These are phyloP conservation scores for Copsychus sechellarum DNA, from an alignment of 2,113 vertebrate genomes.

Conservation along the genomic window DNA sequence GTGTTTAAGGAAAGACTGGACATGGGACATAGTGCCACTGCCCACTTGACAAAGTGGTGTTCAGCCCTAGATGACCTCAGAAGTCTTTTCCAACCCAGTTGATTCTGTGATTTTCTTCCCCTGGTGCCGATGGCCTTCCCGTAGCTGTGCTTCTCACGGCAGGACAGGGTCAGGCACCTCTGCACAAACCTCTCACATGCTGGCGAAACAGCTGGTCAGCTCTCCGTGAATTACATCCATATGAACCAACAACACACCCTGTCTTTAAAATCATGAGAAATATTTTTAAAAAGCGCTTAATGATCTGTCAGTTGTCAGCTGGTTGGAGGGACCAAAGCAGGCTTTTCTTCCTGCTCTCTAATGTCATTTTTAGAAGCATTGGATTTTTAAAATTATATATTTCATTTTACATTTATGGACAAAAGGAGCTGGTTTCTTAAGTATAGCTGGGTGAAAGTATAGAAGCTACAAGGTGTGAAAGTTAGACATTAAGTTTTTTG, in stretches of 20 bases:
- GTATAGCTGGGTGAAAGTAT: neutral
- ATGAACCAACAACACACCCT: fast-evolving
- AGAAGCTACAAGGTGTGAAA: neutral
- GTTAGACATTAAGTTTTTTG: neutral
- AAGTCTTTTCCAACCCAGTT: neutral
- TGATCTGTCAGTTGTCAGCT: neutral
- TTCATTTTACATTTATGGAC: too few species aligned
- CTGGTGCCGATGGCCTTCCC: too few species aligned
- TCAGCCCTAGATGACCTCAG: neutral
- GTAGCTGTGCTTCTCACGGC: fast-evolving
- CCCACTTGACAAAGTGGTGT: neutral
- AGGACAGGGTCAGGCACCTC: neutral
- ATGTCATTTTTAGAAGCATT: too few species aligned
- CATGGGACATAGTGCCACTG: neutral
- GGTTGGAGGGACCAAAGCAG: neutral
- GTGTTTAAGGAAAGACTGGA: neutral
- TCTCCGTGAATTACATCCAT: fast-evolving
- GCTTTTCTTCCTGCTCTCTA: neutral
- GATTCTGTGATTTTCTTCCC: neutral
- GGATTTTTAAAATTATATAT: too few species aligned
- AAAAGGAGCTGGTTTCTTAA: neutral
- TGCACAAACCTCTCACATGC: fast-evolving
- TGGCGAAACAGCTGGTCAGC: neutral
- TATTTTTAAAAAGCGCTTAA: fast-evolving
- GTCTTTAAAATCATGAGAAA: neutral